Evolutionary conservation across 2,888 invertebrate species (phyloP).

Genomic region (Chrysotoxum bicinctum): DNA sequence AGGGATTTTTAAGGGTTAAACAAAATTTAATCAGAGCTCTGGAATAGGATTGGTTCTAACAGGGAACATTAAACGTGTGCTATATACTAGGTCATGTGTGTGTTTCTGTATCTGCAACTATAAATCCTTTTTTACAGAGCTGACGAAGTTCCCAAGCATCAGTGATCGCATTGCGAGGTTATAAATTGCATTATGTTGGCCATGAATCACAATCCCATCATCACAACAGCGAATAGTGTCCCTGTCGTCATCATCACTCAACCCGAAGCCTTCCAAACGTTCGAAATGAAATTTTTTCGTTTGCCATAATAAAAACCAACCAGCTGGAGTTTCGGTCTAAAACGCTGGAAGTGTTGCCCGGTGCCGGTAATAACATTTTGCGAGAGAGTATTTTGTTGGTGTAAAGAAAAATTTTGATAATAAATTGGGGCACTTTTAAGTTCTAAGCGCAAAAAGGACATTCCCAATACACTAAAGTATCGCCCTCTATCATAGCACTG

Average conservation of each 20-base stretch:
- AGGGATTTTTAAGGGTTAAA: not conserved
- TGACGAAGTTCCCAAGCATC: not conserved
- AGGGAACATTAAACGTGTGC: not conserved
- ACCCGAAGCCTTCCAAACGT: not conserved
- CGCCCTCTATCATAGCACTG: not conserved
- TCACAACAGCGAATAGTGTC: constrained; percentile 15
- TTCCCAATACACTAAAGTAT: constrained; percentile 8
- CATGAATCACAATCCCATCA: constrained; percentile 66
- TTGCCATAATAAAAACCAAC: not conserved
- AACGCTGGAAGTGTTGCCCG: constrained; percentile 1
- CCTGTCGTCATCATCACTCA: constrained; percentile 19
- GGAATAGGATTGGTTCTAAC: not conserved
- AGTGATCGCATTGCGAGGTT: constrained; percentile 20
- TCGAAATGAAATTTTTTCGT: not conserved
- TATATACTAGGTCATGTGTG: not conserved
- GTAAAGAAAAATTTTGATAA: constrained; percentile 5
- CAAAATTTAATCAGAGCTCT: constrained; percentile 6
- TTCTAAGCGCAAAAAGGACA: constrained; percentile 18
- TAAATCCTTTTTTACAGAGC: not conserved
- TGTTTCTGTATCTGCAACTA: not conserved
- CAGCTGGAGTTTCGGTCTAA: not conserved
- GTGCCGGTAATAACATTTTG: not conserved
- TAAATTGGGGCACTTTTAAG: constrained; percentile 52
- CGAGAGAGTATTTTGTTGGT: not conserved
- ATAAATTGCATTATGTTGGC: constrained; percentile 61